Evolutionary conservation across 35 echinoderm and acorn worm species (phyloP), one percentile per base, ranked within the genome.

Genomic region (Lytechinus variegatus): DNA sequence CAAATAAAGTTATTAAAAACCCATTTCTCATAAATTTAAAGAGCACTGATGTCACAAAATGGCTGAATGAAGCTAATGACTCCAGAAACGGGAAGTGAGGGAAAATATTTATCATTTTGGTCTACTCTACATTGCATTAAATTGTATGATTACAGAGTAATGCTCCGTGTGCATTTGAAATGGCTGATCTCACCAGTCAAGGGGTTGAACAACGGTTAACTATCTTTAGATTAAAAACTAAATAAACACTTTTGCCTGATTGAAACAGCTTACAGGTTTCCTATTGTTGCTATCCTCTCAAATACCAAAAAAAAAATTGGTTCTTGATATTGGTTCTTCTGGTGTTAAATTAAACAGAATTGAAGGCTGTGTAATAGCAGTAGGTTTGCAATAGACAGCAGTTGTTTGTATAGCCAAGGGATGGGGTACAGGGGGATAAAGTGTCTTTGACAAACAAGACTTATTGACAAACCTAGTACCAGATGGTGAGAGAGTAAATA

Each of bases 371-470:
- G 8, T n/a, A 7, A 79, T 21, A 8, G 14, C 66, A 79, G 1
- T 79, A 79, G 19, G 66, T 79, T 79, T 79, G 66, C 66, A 19
- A 24, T 19, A 79, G 66, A 79, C 66, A 79, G 19, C 66, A 8
- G 66, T 16, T 19, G 66, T 79, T 79, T 79, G 66, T 79, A 19
- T n/a, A 79, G 66, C 66, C 16, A 19, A 79, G 66, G 21, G 66
- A 79, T 79, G 66, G 66, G 66, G 19, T 44, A 44, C 7, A 79
- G 24, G 66, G n/a, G 66, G 66, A 79, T 79, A 79, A 79, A 79
- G 66, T 79, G 66, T 79, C 66, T 79, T 79, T 79, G 66, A 79
- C 66, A 79, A 79, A 79, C 8, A 79, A 79, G 66, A 79, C 66
- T 79, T 79, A 24, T 79, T 79, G 66, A 79, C 66, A 79, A 79